Conservation (phyloP, 2,113 vertebrate genomes). For the Cyphomyrus plagiostoma region DNA sequence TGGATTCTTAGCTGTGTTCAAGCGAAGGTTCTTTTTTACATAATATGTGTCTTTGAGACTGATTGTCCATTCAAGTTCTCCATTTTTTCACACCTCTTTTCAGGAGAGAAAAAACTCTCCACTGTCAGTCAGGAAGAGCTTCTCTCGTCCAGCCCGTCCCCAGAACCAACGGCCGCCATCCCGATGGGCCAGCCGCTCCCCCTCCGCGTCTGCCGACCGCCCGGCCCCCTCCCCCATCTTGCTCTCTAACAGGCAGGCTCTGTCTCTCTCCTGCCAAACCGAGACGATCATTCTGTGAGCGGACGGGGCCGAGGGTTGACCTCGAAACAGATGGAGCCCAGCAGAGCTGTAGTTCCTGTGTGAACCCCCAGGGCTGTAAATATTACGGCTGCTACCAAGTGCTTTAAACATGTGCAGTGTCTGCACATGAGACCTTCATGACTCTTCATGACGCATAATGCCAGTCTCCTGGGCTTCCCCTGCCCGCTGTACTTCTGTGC, state of each 20-base stretch:
- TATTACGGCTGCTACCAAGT: constrained; percentile 45
- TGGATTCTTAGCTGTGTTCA: neutral
- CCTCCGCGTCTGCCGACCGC: constrained; percentile 56
- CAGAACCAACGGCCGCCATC: constrained; percentile 84
- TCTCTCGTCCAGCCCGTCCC: constrained; percentile 82
- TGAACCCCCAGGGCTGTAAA: constrained; percentile 42
- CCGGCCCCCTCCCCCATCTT: constrained; percentile 47
- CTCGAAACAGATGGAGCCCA: constrained; percentile 22
- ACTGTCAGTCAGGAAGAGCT: constrained; percentile 66
- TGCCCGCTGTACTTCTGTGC: constrained; percentile 51
- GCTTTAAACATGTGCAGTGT: constrained; percentile 42
- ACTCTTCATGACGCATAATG: neutral
- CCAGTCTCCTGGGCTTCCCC: constrained; percentile 71
- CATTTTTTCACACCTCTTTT: neutral
- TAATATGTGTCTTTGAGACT: neutral
- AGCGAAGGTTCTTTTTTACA: neutral
- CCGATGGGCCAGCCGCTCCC: constrained; percentile 79
- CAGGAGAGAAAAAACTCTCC: constrained; percentile 20
- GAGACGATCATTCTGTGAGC: constrained; percentile 68
- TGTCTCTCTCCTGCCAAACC: constrained; percentile 60
- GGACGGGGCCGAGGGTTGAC: neutral
- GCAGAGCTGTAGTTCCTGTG: constrained; percentile 33
- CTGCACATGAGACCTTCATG: constrained; percentile 21
- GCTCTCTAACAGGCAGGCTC: constrained; percentile 46
- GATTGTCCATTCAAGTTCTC: neutral